phyloP scores from a whole-genome alignment of 2,797 vertebrate species.

The Phrynocephalus forsythii region DNA sequence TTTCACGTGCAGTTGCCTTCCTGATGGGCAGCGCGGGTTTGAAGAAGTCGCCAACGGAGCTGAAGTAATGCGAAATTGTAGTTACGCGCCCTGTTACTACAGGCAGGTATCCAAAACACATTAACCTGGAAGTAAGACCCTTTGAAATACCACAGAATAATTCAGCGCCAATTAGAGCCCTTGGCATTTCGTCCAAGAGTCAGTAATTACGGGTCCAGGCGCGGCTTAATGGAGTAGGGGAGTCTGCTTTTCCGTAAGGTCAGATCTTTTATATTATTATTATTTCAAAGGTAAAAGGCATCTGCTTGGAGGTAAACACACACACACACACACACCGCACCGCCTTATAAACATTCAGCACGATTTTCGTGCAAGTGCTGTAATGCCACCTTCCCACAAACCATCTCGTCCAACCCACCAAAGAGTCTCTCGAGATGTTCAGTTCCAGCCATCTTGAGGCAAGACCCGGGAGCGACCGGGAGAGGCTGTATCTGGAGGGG shows the following conservation, averaged over 20 bases:
- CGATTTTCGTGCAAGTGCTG: neutral
- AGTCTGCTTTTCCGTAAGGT: neutral
- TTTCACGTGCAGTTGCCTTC: neutral
- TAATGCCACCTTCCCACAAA: neutral
- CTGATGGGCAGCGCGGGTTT: neutral
- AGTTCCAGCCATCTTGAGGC: too few species aligned
- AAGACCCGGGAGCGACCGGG: neutral
- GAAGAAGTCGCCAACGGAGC: too few species aligned
- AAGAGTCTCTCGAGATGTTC: neutral
- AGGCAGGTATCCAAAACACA: neutral
- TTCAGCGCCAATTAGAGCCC: neutral
- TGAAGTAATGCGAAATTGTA: neutral
- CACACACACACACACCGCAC: too few species aligned
- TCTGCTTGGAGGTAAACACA: neutral
- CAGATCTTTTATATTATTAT: neutral
- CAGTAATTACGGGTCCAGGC: neutral
- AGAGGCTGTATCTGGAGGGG: neutral
- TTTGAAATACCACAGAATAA: neutral
- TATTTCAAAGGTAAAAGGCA: neutral
- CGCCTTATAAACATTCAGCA: neutral
- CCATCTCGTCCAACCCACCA: accelerated
- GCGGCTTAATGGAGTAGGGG: neutral
- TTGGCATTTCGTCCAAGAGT: neutral
- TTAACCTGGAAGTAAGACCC: neutral
- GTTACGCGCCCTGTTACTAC: too few species aligned